These are phyloP conservation scores for Cantharis lateralis DNA, from an alignment of 2,888 invertebrate genomes.

Conservation along the genomic window DNA sequence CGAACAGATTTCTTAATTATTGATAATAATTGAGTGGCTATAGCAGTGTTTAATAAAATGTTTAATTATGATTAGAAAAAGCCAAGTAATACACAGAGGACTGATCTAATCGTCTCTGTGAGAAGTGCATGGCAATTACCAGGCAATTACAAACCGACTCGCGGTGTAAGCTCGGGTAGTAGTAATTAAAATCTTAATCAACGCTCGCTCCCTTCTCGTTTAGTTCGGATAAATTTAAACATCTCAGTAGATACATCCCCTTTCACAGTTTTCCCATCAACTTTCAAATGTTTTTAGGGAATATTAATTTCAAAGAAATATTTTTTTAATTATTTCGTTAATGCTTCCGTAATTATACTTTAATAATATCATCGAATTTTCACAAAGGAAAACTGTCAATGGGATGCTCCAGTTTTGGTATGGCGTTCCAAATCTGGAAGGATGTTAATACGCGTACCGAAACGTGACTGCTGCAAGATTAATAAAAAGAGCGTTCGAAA, in stretches of 20 bases:
- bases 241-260: constrained; percentile 20
- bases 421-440: background rate
- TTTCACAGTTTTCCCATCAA: constrained; percentile 20
- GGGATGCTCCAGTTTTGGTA: background rate
- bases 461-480: background rate
- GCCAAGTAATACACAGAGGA: constrained; percentile 24
- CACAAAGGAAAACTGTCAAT: background rate
- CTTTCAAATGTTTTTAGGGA: constrained; percentile 12
- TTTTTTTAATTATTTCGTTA: background rate
- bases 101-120: constrained; percentile 25
- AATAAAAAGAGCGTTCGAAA: background rate
- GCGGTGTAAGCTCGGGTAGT: constrained; percentile 33
- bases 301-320: background rate
- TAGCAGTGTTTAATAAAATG: background rate
- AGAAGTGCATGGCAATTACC: constrained; percentile 49
- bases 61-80: constrained; percentile 4
- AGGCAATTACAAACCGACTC: constrained; percentile 47
- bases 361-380: background rate
- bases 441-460: background rate
- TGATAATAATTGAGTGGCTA: background rate
- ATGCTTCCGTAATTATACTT: background rate
- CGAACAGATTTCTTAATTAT: background rate
- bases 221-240: constrained; percentile 34
- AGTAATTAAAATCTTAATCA: constrained; percentile 41
- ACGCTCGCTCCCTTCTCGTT: constrained; percentile 37